A percentile compares a stretch with the other conserved stretches of the same genome.
These are phyloP conservation scores for Cynodonichthys magdalenae DNA, from an alignment of 2,797 vertebrate genomes.

Conservation along the genomic window DNA sequence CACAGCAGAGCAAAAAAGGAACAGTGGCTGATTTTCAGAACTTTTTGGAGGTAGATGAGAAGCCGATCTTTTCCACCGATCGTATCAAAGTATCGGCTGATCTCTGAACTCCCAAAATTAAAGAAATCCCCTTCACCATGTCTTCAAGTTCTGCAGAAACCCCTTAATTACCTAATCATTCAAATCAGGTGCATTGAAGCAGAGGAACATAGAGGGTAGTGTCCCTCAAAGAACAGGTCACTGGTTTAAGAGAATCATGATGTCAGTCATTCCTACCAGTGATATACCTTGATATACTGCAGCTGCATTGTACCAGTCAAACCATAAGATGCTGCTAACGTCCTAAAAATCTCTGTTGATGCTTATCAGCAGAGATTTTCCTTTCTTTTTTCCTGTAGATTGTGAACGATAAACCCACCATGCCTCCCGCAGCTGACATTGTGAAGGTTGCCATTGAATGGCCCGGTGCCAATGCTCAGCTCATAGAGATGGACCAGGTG, in stretches of 20 bases:
- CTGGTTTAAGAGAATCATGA: neutral
- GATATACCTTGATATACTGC: neutral
- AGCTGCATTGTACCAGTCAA: neutral
- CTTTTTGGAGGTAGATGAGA: too few species aligned
- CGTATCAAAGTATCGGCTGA: too few species aligned
- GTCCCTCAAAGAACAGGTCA: too few species aligned
- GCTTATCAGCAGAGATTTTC: neutral
- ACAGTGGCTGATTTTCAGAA: too few species aligned
- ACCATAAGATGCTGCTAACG: neutral
- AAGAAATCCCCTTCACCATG: too few species aligned
- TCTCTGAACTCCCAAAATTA: too few species aligned
- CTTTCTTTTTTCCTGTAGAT: conserved; percentile 16
- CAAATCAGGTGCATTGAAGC: too few species aligned
- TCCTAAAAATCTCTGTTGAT: conserved; percentile 4
- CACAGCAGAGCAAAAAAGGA: too few species aligned
- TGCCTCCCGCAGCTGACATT: conserved; percentile 93
- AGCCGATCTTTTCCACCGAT: too few species aligned
- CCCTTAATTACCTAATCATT: too few species aligned
- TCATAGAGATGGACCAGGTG: conserved; percentile 98
- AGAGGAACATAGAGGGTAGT: too few species aligned
- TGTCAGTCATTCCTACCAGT: neutral
- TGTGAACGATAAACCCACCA: conserved; percentile 51
- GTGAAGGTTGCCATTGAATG: conserved; percentile 99
- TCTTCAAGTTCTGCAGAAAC: too few species aligned
- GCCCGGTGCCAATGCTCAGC: conserved; percentile 96